Evolutionary conservation across 2,888 invertebrate genomes (phyloP).

Genomic region (Baccha elongata): DNA sequence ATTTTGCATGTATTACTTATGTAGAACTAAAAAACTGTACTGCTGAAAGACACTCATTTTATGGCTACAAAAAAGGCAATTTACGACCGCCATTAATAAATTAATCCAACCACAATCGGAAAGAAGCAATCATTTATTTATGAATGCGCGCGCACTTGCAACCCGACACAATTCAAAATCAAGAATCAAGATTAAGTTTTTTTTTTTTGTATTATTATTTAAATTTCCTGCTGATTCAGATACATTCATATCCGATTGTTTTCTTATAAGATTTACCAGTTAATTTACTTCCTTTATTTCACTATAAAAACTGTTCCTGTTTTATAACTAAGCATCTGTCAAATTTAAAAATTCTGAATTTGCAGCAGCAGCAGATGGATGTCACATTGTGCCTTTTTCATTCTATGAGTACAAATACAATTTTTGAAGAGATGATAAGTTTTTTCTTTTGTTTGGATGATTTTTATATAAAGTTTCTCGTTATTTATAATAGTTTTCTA

Average conservation of each 20-base stretch:
- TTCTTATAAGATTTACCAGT: slow-evolving; percentile 49
- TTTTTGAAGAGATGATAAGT: slow-evolving; percentile 44
- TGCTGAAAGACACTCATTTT: slow-evolving; percentile 34
- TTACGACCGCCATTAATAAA: slow-evolving; percentile 60
- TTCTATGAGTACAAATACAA: slow-evolving; percentile 32
- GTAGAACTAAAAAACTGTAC: slow-evolving; percentile 4
- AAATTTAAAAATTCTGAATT: slow-evolving; percentile 23
- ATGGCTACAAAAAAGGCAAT: slow-evolving; percentile 65
- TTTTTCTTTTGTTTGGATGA: slow-evolving; percentile 46
- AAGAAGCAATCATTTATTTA: slow-evolving; percentile 56
- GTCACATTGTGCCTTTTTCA: slow-evolving; percentile 48
- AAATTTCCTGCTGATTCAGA: slow-evolving; percentile 51
- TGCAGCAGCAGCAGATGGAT: slow-evolving; percentile 42
- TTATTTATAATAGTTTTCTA: slow-evolving; percentile 35
- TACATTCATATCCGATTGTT: slow-evolving; percentile 26
- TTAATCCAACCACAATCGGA: slow-evolving; percentile 23
- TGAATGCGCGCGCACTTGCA: slow-evolving; percentile 48
- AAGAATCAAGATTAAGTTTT: slow-evolving; percentile 24
- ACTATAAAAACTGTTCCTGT: slow-evolving; percentile 39
- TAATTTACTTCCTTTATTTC: not conserved
- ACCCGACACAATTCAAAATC: slow-evolving; percentile 9
- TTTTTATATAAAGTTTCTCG: slow-evolving; percentile 31
- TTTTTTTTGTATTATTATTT: too few species aligned
- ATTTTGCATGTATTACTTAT: slow-evolving; percentile 50
- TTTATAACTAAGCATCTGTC: slow-evolving; percentile 59